Percentiles rank a stretch among this genome's conserved stretches.
Evolutionary conservation across 2,888 invertebrate genomes (phyloP).

Genomic region (Colostygia pectinataria): DNA sequence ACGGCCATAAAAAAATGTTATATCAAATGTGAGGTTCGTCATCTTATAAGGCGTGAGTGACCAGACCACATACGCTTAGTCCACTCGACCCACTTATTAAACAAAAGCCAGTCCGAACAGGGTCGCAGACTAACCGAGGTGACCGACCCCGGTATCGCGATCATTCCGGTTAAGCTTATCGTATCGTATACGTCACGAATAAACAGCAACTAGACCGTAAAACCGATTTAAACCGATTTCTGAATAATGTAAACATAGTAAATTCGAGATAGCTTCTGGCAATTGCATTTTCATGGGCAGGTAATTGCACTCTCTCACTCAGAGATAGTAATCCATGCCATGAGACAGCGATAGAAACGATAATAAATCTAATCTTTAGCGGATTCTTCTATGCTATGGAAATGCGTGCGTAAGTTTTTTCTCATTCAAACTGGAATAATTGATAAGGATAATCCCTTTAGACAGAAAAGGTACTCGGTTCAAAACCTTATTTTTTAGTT

Average conservation of each 20-base stretch:
- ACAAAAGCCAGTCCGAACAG: slow-evolving; percentile 61
- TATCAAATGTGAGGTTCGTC: too few relatives aligned
- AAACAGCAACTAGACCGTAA: slow-evolving; percentile 53
- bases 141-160: slow-evolving; percentile 69
- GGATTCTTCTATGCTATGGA: too few relatives aligned
- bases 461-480: too few relatives aligned
- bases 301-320: slow-evolving; percentile 20
- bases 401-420: too few relatives aligned
- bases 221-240: slow-evolving; percentile 54
- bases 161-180: slow-evolving; percentile 70
- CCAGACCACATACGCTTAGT: slow-evolving; percentile 34
- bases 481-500: too few relatives aligned
- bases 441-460: too few relatives aligned
- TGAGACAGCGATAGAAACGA: slow-evolving; percentile 11
- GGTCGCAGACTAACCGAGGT: slow-evolving; percentile 72
- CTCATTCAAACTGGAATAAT: too few relatives aligned
- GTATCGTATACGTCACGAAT: slow-evolving; percentile 47
- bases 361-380: background rate
- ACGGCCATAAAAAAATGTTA: too few relatives aligned
- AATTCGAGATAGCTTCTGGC: slow-evolving; percentile 10
- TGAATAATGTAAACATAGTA: slow-evolving; percentile 14
- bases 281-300: slow-evolving; percentile 16
- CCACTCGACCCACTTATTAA: slow-evolving; percentile 56
- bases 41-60: slow-evolving; percentile 19
- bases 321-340: slow-evolving; percentile 15